Evolutionary conservation across 2,888 invertebrate species (phyloP), one percentile per base, ranked within the genome.

Genomic region (Spisula subtruncata): DNA sequence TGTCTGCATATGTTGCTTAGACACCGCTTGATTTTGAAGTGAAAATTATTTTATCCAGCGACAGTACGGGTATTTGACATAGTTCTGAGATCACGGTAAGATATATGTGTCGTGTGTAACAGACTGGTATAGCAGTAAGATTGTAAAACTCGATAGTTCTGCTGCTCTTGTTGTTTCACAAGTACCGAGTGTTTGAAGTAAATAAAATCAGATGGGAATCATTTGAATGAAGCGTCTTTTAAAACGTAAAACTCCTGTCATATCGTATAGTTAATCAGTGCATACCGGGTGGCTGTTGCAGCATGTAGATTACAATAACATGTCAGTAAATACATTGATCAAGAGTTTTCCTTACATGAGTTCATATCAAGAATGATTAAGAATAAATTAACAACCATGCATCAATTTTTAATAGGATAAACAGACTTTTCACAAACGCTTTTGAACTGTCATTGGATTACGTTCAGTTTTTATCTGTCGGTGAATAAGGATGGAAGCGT

Each of bases 191-290:
- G 32, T 75, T 75, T 75, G 75, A 75, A 32, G 75, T 75, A 1
- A 32, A 32, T 75, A 18, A 14, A 75, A 75, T 75, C 32, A 75
- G 75, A 75, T 75, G 35, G n/a, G 8, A 75, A 75, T 75, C 75
- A 25, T 32, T 18, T 25, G 35, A 75, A 75, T 32, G 75, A 75
- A 75, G 75, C n/a, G 16, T 75, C 75, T 35, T 75, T 32, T 32
- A 32, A 32, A 75, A 35, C 35, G 75, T 75, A 32, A 32, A 75
- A 75, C 35, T 35, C 29, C 32, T 75, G 35, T 32, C 32, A 25
- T 75, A 75, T 75, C 75, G 29, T 1, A 2, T 75, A 12, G 2
- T 32, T 18, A 0, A 75, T 75, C 75, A 32, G 75, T 75, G 25
- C 29, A 32, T 35, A 32, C 35, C 16, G 32, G 16, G 75, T 75